Evolutionary conservation across 2,797 vertebrate genomes (phyloP).

Genomic region (Rhabdomys pumilio): DNA sequence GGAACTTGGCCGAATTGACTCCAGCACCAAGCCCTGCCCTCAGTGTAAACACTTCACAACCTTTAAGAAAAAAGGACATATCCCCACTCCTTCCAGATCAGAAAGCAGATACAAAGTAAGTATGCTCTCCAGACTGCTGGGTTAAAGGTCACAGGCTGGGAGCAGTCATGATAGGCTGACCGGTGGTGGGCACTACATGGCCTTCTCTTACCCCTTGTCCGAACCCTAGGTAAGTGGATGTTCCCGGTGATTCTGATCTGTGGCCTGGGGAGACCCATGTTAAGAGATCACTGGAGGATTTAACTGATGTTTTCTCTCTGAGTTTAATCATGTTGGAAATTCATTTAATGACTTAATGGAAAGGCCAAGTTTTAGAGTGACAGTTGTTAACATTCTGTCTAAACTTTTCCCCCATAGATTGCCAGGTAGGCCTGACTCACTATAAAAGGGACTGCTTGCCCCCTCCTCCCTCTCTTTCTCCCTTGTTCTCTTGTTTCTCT

Average conservation of each 20-base stretch:
- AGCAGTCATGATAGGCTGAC: constrained; percentile 78
- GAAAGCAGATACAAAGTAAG: constrained; percentile 99
- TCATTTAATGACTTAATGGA: not conserved
- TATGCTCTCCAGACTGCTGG: constrained; percentile 81
- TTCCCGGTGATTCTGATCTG: constrained; percentile 71
- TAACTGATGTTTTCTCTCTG: constrained; percentile 27
- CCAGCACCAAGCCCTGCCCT: constrained; percentile 98
- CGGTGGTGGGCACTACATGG: constrained; percentile 82
- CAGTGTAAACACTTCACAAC: constrained; percentile 98
- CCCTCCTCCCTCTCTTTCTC: too few species aligned
- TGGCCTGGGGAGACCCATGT: not conserved
- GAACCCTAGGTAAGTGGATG: constrained; percentile 73
- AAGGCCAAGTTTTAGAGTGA: constrained; percentile 37
- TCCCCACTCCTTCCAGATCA: constrained; percentile 91
- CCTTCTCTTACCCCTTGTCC: constrained; percentile 64
- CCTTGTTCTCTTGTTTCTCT: too few species aligned
- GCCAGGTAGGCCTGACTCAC: too few species aligned
- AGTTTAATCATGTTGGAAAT: constrained; percentile 52
- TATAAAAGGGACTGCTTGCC: too few species aligned
- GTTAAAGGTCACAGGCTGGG: constrained; percentile 78
- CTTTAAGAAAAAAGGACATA: constrained; percentile 93
- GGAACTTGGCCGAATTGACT: constrained; percentile 96
- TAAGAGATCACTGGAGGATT: not conserved
- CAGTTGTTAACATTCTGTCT: not conserved
- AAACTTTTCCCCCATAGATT: too few species aligned